phyloP scores from a whole-genome alignment of 1,140 invertebrate species.

The Bombus confusus region DNA sequence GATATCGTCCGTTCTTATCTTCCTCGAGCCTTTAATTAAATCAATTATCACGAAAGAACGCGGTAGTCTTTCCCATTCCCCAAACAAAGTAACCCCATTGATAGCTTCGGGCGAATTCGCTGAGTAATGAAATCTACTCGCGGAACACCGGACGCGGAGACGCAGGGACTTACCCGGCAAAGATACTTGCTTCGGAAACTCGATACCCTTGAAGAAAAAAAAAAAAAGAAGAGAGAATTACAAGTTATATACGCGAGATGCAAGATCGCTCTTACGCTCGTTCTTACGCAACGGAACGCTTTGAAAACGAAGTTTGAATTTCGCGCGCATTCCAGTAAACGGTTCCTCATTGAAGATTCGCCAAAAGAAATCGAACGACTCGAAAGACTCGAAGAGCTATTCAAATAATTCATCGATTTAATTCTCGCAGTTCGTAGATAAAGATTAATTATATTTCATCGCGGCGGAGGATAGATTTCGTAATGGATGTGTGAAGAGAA shows the following conservation, averaged over 20 bases:
- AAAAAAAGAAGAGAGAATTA: constrained; percentile 27
- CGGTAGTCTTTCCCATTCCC: background rate
- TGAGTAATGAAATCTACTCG: constrained; percentile 7
- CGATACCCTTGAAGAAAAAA: constrained; percentile 40
- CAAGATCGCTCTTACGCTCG: background rate
- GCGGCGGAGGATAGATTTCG: background rate
- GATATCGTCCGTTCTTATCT: background rate
- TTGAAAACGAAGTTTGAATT: background rate
- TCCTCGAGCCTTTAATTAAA: background rate
- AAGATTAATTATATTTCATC: background rate
- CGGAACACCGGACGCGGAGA: constrained; percentile 18
- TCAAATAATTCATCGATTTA: background rate
- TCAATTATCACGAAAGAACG: background rate
- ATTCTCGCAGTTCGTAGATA: background rate
- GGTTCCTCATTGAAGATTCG: background rate
- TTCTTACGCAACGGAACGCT: background rate
- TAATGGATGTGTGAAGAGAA: background rate
- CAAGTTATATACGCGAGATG: background rate
- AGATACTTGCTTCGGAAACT: constrained; percentile 16
- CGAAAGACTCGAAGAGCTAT: background rate
- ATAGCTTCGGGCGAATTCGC: background rate
- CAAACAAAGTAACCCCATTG: constrained; percentile 4
- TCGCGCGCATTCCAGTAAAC: background rate
- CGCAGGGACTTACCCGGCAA: background rate
- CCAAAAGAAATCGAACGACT: background rate